Conservation (phyloP, 2,888 invertebrate genomes). For the Patella depressa region DNA sequence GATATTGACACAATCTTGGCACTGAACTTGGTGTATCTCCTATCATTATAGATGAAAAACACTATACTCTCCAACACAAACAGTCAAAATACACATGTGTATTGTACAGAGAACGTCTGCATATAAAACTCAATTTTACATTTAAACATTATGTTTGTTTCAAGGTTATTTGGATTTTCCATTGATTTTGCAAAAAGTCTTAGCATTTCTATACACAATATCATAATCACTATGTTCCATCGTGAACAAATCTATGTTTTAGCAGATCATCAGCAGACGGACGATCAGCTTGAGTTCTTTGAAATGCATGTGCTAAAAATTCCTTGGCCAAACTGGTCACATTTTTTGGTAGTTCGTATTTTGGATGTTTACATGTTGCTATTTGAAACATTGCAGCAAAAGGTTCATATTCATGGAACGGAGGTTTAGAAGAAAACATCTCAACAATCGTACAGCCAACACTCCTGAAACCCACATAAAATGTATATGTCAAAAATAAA, state of each 20-base stretch:
- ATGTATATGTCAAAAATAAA: too few species aligned
- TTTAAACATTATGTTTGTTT: too few species aligned
- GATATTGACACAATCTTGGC: too few species aligned
- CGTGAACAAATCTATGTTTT: constrained; percentile 43
- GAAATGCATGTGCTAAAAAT: constrained; percentile 64
- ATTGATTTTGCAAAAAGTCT: too few species aligned
- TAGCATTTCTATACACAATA: neutral
- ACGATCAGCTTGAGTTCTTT: constrained; percentile 54
- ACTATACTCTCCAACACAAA: too few species aligned
- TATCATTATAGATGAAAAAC: too few species aligned
- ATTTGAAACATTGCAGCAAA: constrained; percentile 72
- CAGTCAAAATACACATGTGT: too few species aligned
- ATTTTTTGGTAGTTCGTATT: constrained; percentile 62
- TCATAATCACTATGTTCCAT: constrained; percentile 33
- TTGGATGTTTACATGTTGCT: constrained; percentile 65
- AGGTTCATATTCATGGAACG: constrained; percentile 69
- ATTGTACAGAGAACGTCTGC: too few species aligned
- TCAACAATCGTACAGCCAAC: constrained; percentile 72
- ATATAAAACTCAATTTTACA: too few species aligned
- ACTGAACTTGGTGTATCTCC: too few species aligned
- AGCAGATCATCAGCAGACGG: constrained; percentile 65
- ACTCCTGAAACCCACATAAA: constrained; percentile 61
- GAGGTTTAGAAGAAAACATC: constrained; percentile 70
- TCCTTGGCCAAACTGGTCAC: constrained; percentile 55
- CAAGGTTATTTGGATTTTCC: too few species aligned